Evolutionary conservation across 2,113 vertebrate species (phyloP).

Genomic region (Setophaga kirtlandii): DNA sequence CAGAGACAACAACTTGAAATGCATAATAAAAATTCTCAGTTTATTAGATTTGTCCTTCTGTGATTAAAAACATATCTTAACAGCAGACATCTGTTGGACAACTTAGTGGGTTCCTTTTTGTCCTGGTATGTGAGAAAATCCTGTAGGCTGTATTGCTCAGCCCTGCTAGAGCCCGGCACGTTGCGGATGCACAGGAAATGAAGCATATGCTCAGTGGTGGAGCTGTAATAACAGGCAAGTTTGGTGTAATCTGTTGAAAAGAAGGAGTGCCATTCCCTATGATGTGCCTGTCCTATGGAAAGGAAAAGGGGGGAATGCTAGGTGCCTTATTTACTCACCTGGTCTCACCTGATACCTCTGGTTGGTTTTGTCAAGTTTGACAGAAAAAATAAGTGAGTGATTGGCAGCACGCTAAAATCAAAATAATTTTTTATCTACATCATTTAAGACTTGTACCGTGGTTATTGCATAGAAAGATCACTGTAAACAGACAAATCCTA

Average conservation of each 20-base stretch:
- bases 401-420: background rate
- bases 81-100: conserved; percentile 57
- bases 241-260: conserved; percentile 15
- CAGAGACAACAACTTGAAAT: background rate
- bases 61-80: conserved; percentile 55
- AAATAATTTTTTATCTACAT: background rate
- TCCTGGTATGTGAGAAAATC: conserved; percentile 53
- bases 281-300: background rate
- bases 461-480: background rate
- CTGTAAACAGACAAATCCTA: background rate
- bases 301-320: background rate
- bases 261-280: background rate
- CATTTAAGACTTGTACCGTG: background rate
- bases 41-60: conserved; percentile 8
- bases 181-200: conserved; percentile 41
- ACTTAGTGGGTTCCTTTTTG: conserved; percentile 13
- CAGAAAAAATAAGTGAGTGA: background rate
- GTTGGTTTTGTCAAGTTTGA: background rate
- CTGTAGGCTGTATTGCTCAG: background rate
- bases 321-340: background rate
- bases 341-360: background rate
- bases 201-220: conserved; percentile 42
- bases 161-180: background rate
- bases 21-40: conserved; percentile 13
- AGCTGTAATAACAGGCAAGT: conserved; percentile 34